Percentiles rank a stretch among this genome's conserved stretches.
phyloP scores from a whole-genome alignment of 2,113 vertebrate genomes.

The Notechis scutatus region DNA sequence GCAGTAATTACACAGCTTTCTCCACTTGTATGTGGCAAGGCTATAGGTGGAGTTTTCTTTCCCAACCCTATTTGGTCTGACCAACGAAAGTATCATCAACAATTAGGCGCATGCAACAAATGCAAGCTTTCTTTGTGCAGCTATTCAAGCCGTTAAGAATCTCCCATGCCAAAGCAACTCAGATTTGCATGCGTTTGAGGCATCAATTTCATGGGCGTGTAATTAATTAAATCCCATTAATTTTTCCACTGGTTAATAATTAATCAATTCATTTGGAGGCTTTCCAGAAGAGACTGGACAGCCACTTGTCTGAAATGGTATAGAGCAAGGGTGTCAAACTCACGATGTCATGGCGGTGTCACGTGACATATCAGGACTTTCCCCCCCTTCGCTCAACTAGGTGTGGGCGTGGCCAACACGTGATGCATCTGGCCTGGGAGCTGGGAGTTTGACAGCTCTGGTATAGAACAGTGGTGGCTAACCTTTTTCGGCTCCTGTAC shows the following conservation, averaged over 20 bases:
- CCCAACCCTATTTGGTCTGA: not conserved
- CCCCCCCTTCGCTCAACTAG: too few relatives aligned
- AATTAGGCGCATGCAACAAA: not conserved
- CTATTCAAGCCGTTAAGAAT: not conserved
- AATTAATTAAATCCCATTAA: not conserved
- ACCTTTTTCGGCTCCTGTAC: too few relatives aligned
- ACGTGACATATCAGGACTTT: too few relatives aligned
- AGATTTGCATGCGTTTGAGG: not conserved
- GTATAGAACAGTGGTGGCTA: too few relatives aligned
- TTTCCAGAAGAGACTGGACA: not conserved
- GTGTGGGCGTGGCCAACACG: too few relatives aligned
- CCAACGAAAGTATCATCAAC: too few relatives aligned
- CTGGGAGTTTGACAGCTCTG: too few relatives aligned
- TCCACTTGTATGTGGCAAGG: not conserved
- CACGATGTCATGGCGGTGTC: too few relatives aligned
- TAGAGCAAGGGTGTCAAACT: too few relatives aligned
- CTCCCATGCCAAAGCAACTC: not conserved
- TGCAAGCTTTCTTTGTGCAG: not conserved
- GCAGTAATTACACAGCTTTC: not conserved
- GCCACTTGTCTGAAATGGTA: not conserved
- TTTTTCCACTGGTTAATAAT: not conserved
- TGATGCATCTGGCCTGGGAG: too few relatives aligned
- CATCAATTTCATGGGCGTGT: not conserved
- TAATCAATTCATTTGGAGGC: not conserved
- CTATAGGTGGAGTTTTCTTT: not conserved